Conservation (phyloP, 2,113 vertebrate species). For the Bubalus kerabau region DNA sequence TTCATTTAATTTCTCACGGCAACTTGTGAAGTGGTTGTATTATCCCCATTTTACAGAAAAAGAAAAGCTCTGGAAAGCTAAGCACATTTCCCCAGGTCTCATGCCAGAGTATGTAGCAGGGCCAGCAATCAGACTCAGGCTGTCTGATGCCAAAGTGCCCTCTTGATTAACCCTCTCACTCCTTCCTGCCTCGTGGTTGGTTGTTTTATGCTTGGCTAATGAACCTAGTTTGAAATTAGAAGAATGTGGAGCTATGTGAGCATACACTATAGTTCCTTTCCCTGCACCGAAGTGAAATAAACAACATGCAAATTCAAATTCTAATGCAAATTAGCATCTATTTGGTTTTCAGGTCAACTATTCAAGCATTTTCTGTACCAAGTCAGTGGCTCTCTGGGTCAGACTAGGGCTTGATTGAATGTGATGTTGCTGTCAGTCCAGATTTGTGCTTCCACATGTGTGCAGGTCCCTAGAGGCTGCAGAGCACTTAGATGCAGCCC, state of each 20-base stretch:
- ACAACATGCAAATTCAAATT: neutral
- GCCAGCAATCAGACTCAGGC: neutral
- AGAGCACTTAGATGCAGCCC: neutral
- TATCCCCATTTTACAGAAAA: neutral
- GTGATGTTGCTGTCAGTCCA: conserved; percentile 11
- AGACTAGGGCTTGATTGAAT: neutral
- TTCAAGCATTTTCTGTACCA: conserved; percentile 3
- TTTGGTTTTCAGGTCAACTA: neutral
- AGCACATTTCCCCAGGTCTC: neutral
- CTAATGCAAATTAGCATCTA: neutral
- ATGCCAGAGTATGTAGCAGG: neutral
- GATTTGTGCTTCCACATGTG: neutral
- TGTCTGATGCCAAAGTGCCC: neutral
- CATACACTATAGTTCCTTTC: neutral
- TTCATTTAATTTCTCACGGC: neutral
- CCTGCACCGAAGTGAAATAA: neutral
- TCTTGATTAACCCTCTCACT: neutral
- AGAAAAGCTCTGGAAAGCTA: neutral
- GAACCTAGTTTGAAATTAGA: neutral
- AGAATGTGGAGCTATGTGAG: neutral
- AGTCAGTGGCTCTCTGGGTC: neutral
- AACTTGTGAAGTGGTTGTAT: neutral
- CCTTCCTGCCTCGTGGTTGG: neutral
- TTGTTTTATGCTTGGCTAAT: neutral
- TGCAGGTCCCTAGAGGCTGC: neutral